These are phyloP conservation scores for Saccopteryx bilineata DNA, from an alignment of 2,113 vertebrate species.

Conservation along the genomic window DNA sequence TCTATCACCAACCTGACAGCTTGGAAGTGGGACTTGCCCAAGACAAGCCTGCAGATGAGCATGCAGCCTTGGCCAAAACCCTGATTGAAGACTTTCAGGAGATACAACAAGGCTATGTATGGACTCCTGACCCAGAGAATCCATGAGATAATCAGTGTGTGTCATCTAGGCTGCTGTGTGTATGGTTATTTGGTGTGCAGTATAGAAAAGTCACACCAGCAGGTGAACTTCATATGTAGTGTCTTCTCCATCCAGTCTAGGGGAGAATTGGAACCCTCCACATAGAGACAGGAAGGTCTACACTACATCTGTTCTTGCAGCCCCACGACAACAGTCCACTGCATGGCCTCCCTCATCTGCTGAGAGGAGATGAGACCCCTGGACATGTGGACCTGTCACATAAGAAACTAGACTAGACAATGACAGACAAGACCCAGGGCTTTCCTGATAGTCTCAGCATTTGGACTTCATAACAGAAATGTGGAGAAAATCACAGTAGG, in stretches of 20 bases:
- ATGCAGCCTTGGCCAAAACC: not conserved
- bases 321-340: not conserved
- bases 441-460: not conserved
- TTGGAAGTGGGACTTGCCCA: not conserved
- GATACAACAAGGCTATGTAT: not conserved
- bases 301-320: not conserved
- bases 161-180: not conserved
- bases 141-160: not conserved
- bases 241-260: not conserved
- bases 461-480: not conserved
- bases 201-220: not conserved
- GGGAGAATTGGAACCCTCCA: not conserved
- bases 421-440: not conserved
- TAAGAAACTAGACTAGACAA: not conserved
- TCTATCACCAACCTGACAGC: not conserved
- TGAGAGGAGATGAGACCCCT: not conserved
- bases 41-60: not conserved
- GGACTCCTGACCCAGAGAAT: not conserved
- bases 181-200: not conserved
- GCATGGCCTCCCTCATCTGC: not conserved
- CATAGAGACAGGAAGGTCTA: not conserved
- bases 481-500: not conserved
- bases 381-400: not conserved
- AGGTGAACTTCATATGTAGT: not conserved
- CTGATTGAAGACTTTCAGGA: not conserved